Percentiles rank a stretch among this genome's conserved stretches.
Conservation (phyloP, 2,797 vertebrate species). For the Anguilla megastoma region DNA sequence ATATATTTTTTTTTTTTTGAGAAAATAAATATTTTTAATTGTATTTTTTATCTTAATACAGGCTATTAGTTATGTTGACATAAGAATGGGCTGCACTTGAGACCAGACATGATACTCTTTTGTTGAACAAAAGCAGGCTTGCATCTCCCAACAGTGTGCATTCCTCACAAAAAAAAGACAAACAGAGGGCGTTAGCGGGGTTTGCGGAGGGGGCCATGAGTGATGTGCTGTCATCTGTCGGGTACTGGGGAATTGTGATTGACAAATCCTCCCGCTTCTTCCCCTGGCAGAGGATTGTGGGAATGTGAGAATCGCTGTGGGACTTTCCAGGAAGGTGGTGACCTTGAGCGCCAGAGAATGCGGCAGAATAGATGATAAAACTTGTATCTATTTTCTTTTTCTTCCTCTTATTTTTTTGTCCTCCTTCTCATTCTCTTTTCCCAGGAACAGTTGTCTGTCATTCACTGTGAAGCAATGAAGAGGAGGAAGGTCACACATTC, state of each 20-base stretch:
- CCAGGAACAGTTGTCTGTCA: not conserved
- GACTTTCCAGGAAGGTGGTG: constrained; percentile 16
- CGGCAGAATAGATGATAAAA: not conserved
- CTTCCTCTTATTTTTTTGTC: not conserved
- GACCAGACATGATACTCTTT: not conserved
- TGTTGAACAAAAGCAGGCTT: not conserved
- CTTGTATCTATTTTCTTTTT: constrained; percentile 8
- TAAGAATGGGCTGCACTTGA: not conserved
- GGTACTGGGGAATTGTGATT: constrained; percentile 5
- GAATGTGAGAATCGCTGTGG: constrained; percentile 5
- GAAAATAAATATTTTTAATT: not conserved
- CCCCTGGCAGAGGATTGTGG: not conserved
- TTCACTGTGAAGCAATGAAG: not conserved
- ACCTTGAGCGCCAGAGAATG: constrained; percentile 8
- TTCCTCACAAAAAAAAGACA: not conserved
- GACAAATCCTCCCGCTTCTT: constrained; percentile 12
- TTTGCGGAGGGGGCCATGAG: constrained; percentile 10
- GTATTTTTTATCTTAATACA: not conserved
- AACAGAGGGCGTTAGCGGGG: constrained; percentile 15
- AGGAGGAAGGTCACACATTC: not conserved
- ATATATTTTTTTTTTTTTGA: no score
- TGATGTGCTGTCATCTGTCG: not conserved
- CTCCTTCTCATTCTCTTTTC: not conserved
- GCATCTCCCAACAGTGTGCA: not conserved
- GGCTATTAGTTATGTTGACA: not conserved